These are phyloP conservation scores for Trissolcus brochymenae DNA, from an alignment of 2,888 invertebrate genomes.

Conservation along the genomic window DNA sequence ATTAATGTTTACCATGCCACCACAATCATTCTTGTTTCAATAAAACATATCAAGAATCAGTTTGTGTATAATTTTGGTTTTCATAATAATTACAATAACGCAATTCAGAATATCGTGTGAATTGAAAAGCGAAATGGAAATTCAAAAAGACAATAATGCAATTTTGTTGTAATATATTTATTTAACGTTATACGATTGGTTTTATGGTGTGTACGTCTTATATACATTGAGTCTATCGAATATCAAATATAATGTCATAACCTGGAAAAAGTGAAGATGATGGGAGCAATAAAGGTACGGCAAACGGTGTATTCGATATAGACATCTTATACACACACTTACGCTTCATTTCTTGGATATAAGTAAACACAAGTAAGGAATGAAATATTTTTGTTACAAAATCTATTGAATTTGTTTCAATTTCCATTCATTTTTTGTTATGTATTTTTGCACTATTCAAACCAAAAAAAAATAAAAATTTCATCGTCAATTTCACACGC, in stretches of 20 bases:
- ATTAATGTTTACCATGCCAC: no score
- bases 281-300: conserved; percentile 75
- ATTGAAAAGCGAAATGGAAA: no score
- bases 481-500: no score
- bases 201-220: conserved; percentile 75
- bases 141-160: no score
- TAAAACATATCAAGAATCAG: no score
- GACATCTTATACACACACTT: conserved; percentile 65
- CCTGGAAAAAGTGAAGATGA: conserved; percentile 67
- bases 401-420: neutral
- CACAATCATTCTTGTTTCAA: no score
- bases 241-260: conserved; percentile 77
- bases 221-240: conserved; percentile 75
- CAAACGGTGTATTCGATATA: conserved; percentile 74
- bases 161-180: conserved; percentile 71
- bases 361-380: conserved; percentile 60
- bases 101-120: no score
- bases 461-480: no score
- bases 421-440: conserved; percentile 59
- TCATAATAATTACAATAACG: no score
- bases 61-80: no score
- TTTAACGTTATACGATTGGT: conserved; percentile 75
- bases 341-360: conserved; percentile 56
- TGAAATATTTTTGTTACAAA: conserved; percentile 1
- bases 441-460: no score